Conservation (phyloP, 2,797 vertebrate genomes). For the Hypotaenidia okinawae region DNA sequence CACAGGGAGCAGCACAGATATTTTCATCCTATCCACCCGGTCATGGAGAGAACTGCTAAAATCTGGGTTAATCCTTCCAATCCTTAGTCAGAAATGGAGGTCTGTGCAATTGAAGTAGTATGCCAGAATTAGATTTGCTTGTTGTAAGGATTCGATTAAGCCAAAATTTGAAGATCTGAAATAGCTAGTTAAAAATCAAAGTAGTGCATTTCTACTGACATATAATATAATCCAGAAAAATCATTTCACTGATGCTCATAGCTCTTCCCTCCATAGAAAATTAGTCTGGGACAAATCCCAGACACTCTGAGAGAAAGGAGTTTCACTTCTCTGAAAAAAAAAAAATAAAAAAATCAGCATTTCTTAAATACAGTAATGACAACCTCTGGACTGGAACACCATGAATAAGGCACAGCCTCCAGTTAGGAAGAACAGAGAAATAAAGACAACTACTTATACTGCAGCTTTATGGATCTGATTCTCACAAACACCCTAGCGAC, state of each 20-base stretch:
- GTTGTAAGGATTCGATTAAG: constrained; percentile 36
- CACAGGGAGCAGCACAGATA: background rate
- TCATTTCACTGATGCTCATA: background rate
- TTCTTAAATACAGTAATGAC: background rate
- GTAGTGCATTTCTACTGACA: constrained; percentile 4
- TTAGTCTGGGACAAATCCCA: constrained; percentile 35
- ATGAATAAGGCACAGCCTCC: background rate
- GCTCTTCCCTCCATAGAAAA: background rate
- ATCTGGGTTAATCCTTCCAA: constrained; percentile 57
- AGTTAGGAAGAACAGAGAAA: background rate
- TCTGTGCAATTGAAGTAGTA: constrained; percentile 24
- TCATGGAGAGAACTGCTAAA: constrained; percentile 35
- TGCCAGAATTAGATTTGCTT: constrained; percentile 49
- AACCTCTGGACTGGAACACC: background rate
- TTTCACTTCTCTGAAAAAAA: no score
- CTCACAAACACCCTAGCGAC: background rate
- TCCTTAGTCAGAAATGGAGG: constrained; percentile 51
- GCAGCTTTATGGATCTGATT: background rate
- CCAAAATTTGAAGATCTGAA: constrained; percentile 60
- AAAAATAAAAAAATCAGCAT: background rate
- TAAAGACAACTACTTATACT: background rate
- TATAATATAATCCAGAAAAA: background rate
- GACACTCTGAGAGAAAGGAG: background rate
- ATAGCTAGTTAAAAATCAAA: constrained; percentile 45
- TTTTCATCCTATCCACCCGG: constrained; percentile 23